A percentile compares a stretch with the other conserved stretches of the same genome.
Conservation (phyloP, 2,113 vertebrate genomes). For the Uropsilus gracilis region DNA sequence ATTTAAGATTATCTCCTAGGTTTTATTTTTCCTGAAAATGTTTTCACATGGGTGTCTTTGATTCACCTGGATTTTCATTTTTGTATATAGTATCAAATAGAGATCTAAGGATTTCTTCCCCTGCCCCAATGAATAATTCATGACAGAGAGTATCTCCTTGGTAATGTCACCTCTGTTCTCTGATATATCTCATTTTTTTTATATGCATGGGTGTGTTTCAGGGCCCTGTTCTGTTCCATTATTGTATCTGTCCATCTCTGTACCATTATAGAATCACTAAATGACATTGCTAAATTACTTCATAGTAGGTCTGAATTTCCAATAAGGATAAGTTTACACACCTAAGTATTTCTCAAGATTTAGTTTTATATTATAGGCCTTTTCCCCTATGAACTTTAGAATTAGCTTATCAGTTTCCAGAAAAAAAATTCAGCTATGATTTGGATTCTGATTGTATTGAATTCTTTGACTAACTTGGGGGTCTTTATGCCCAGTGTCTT, state of each 20-base stretch:
- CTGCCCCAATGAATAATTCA: neutral
- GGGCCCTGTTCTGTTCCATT: neutral
- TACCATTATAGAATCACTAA: neutral
- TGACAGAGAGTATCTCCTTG: neutral
- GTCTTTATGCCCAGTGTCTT: neutral
- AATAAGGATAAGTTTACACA: neutral
- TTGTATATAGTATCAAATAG: neutral
- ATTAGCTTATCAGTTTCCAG: neutral
- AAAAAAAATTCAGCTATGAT: neutral
- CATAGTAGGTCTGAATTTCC: neutral
- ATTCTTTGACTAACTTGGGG: neutral
- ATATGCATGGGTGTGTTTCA: neutral
- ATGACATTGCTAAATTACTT: neutral
- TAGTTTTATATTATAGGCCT: neutral
- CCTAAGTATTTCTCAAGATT: neutral
- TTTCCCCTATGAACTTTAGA: slow-evolving; percentile 2
- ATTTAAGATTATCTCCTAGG: neutral
- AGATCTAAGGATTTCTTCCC: neutral
- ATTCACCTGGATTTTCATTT: neutral
- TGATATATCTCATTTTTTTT: neutral
- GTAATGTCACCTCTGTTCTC: neutral
- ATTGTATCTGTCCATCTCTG: neutral
- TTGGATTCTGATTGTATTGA: neutral
- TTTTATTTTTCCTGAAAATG: neutral
- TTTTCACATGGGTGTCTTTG: neutral